Evolutionary conservation across 2,797 vertebrate species (phyloP).

Genomic region (Kryptopterus vitreolus): DNA sequence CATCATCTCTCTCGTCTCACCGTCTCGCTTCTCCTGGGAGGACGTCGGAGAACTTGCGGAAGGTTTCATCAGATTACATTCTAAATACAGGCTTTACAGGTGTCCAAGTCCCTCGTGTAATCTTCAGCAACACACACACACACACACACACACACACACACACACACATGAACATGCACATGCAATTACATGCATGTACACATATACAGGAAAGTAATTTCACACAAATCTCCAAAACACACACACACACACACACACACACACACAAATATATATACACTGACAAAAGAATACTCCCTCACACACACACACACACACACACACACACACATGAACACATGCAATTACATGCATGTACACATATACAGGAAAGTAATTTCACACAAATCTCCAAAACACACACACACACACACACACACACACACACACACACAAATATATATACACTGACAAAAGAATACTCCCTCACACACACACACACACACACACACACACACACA

Average conservation of each 20-base stretch:
- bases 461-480: background rate
- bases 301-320: no score
- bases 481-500: constrained; percentile 7
- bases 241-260: no score
- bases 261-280: no score
- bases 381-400: no score
- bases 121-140: background rate
- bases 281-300: no score
- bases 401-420: no score
- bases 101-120: constrained; percentile 11
- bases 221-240: no score
- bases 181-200: background rate
- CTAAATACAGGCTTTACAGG: constrained; percentile 32
- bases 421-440: no score
- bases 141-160: constrained; percentile 4
- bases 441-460: no score
- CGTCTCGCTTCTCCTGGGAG: constrained; percentile 1
- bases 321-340: background rate
- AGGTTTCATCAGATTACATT: constrained; percentile 38
- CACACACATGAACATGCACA: background rate
- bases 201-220: no score
- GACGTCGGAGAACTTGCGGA: constrained; percentile 28
- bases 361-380: no score
- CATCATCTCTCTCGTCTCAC: constrained; percentile 25
- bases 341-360: background rate